A percentile compares a stretch with the other conserved stretches of the same genome.
phyloP scores from a whole-genome alignment of 2,113 vertebrate species.

The Scophthalmus maximus region DNA sequence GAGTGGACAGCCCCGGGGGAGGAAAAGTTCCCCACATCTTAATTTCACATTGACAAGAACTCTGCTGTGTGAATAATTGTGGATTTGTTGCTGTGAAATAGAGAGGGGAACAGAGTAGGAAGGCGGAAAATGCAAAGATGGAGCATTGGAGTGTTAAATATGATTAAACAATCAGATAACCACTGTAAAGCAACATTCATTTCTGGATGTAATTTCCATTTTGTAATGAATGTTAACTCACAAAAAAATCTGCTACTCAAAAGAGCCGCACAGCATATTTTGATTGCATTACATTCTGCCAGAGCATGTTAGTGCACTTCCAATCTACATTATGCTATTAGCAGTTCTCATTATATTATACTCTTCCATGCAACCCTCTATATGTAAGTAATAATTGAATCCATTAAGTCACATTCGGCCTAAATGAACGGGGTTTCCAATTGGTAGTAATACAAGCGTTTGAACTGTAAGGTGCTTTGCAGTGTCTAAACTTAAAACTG shows the following conservation, averaged over 20 bases:
- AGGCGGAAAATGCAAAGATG: not conserved
- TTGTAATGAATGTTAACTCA: conserved; percentile 50
- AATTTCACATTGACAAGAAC: conserved; percentile 49
- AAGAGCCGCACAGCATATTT: conserved; percentile 37
- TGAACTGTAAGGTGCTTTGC: not conserved
- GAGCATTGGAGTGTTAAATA: conserved; percentile 41
- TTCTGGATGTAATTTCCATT: conserved; percentile 53
- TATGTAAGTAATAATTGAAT: conserved; percentile 39
- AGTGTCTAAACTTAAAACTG: not conserved
- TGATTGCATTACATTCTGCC: conserved; percentile 57
- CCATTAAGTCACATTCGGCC: conserved; percentile 41
- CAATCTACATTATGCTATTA: conserved; percentile 60
- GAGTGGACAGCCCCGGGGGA: conserved; percentile 29
- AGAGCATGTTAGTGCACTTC: conserved; percentile 47
- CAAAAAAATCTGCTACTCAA: conserved; percentile 23
- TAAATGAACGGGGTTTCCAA: conserved; percentile 36
- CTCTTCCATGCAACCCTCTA: conserved; percentile 35
- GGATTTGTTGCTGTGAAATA: conserved; percentile 43
- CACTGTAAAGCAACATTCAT: conserved; percentile 56
- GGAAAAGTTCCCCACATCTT: conserved; percentile 47
- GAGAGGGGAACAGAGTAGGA: not conserved
- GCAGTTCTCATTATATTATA: conserved; percentile 55
- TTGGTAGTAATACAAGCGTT: conserved; percentile 5
- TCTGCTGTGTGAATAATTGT: conserved; percentile 63
- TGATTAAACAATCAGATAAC: conserved; percentile 56